Evolutionary conservation across 2,113 vertebrate genomes (phyloP).

Genomic region (Triplophysa rosa): DNA sequence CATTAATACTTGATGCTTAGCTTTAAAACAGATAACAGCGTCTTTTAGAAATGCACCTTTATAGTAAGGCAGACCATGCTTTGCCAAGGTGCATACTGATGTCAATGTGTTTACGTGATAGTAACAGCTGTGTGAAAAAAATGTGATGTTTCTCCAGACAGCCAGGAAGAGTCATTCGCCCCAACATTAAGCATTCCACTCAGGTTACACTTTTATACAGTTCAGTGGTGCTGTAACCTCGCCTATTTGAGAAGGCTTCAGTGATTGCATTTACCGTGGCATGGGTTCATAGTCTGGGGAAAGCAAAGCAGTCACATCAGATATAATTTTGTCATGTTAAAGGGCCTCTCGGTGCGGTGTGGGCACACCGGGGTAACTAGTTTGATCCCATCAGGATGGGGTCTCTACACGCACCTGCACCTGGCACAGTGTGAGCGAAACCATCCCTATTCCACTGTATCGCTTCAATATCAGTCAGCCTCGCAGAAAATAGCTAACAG

Average conservation of each 20-base stretch:
- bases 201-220: constrained; percentile 46
- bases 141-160: constrained; percentile 19
- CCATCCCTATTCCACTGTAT: constrained; percentile 5
- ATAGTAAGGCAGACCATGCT: not conserved
- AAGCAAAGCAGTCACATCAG: constrained; percentile 48
- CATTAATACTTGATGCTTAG: constrained; percentile 49
- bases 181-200: constrained; percentile 51
- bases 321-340: constrained; percentile 58
- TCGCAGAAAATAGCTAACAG: constrained; percentile 44
- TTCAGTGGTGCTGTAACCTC: constrained; percentile 57
- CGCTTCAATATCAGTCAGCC: constrained; percentile 41
- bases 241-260: constrained; percentile 53
- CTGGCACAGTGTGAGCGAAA: constrained; percentile 5
- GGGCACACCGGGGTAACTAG: constrained; percentile 51
- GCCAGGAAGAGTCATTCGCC: constrained; percentile 11
- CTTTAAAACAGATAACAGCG: constrained; percentile 31
- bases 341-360: constrained; percentile 21
- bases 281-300: constrained; percentile 50
- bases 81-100: not conserved
- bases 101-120: not conserved
- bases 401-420: constrained; percentile 31
- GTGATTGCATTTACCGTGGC: constrained; percentile 57
- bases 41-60: not conserved
- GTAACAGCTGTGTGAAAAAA: constrained; percentile 34
- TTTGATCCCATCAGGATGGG: constrained; percentile 49